Conservation (phyloP, 2,113 vertebrate genomes). For the Coryphaenoides rupestris region DNA sequence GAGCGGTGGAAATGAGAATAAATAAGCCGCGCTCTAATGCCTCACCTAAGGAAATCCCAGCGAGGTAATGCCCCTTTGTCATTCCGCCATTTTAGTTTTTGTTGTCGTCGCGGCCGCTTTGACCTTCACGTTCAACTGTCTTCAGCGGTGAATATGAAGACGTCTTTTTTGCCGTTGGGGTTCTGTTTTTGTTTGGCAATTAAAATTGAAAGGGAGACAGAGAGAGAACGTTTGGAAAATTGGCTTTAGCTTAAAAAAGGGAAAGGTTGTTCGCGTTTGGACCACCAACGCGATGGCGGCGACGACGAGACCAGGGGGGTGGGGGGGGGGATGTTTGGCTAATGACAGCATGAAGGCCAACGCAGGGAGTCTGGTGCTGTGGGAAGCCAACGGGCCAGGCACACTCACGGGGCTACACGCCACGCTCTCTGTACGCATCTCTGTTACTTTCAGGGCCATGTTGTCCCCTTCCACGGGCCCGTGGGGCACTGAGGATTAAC, state of each 20-base stretch:
- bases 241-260: background rate
- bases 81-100: slow-evolving; percentile 58
- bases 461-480: too few relatives aligned
- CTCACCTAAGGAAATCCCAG: slow-evolving; percentile 85
- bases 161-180: background rate
- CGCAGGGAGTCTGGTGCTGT: too few relatives aligned
- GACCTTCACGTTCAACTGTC: slow-evolving; percentile 78
- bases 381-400: too few relatives aligned
- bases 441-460: too few relatives aligned
- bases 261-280: background rate
- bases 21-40: slow-evolving; percentile 91
- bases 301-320: background rate
- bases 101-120: slow-evolving; percentile 78
- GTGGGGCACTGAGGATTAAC: too few relatives aligned
- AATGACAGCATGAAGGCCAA: too few relatives aligned
- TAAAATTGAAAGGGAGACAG: background rate
- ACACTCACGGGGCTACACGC: too few relatives aligned
- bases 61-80: slow-evolving; percentile 77
- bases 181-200: background rate
- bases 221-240: background rate
- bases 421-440: too few relatives aligned
- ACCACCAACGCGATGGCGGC: background rate
- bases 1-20: slow-evolving; percentile 88
- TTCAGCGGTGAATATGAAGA: background rate
- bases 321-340: background rate